Evolutionary conservation across 2,113 vertebrate genomes (phyloP).

Genomic region (Bucco capensis): DNA sequence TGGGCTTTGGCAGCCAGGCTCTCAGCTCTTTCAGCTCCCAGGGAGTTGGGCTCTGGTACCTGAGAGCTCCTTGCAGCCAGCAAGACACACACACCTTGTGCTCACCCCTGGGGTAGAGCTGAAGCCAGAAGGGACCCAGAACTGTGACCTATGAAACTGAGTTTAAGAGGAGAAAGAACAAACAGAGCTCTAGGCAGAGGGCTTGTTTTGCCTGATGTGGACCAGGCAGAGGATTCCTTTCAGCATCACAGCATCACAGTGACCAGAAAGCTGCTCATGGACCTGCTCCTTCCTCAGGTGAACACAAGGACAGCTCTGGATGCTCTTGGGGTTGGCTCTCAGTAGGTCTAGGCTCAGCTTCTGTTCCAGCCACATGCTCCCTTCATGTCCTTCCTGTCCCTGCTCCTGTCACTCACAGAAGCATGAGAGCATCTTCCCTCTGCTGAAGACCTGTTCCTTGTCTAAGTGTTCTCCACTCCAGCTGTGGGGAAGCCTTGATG

Average conservation of each 20-base stretch:
- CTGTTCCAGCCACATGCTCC: neutral
- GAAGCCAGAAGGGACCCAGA: neutral
- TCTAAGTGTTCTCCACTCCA: fast-evolving
- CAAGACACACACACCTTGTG: fast-evolving
- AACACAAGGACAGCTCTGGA: fast-evolving
- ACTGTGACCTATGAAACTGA: fast-evolving
- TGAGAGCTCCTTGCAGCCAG: neutral
- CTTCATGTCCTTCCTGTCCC: fast-evolving
- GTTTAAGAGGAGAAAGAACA: neutral
- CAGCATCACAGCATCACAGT: fast-evolving
- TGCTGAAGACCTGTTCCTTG: neutral
- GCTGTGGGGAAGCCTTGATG: fast-evolving
- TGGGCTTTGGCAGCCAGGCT: neutral
- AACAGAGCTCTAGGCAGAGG: neutral
- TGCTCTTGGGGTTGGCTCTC: neutral
- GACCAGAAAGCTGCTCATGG: fast-evolving
- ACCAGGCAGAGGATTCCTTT: neutral
- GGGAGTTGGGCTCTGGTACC: neutral
- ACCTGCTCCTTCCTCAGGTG: fast-evolving
- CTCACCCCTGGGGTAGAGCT: fast-evolving
- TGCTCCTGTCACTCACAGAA: fast-evolving
- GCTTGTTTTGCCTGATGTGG: neutral
- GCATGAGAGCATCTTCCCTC: fast-evolving
- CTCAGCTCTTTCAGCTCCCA: neutral
- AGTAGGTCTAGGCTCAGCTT: neutral